Evolutionary conservation across 2,113 vertebrate genomes (phyloP).

Genomic region (Mola mola): DNA sequence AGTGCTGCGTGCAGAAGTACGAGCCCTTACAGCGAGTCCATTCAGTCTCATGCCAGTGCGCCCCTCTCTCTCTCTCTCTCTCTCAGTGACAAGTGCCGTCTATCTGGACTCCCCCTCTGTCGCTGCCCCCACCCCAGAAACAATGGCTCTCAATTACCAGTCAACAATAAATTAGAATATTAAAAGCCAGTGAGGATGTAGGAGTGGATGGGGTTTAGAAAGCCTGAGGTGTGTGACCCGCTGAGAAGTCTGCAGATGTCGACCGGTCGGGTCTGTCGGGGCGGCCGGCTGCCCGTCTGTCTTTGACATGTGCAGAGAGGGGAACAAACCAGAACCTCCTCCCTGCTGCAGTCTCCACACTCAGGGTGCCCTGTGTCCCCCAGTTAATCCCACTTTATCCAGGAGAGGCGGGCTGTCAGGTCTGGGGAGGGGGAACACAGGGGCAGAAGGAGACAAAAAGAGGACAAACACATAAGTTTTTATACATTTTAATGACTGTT

Average conservation of each 20-base stretch:
- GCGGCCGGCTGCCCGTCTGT: conserved; percentile 32
- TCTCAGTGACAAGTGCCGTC: conserved; percentile 63
- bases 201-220: conserved; percentile 42
- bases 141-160: conserved; percentile 73
- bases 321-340: conserved; percentile 18
- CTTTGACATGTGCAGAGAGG: conserved; percentile 52
- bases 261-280: conserved; percentile 37
- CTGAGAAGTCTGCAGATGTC: conserved; percentile 84
- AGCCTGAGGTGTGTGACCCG: conserved; percentile 63
- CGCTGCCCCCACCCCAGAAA: conserved; percentile 51
- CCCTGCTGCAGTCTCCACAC: background rate
- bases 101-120: conserved; percentile 44
- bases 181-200: conserved; percentile 65
- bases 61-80: conserved; percentile 27
- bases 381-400: conserved; percentile 88
- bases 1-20: conserved; percentile 62
- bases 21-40: conserved; percentile 49
- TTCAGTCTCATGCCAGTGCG: conserved; percentile 65
- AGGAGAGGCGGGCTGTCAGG: conserved; percentile 87
- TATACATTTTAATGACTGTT: conserved; percentile 75
- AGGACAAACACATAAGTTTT: conserved; percentile 69
- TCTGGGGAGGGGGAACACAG: conserved; percentile 68
- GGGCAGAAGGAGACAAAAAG: conserved; percentile 56
- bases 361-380: conserved; percentile 19
- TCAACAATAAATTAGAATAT: conserved; percentile 78